Base-by-base conservation (phyloP, 2,113 vertebrate species). In the Forbesichthys papilliferus region DNA sequence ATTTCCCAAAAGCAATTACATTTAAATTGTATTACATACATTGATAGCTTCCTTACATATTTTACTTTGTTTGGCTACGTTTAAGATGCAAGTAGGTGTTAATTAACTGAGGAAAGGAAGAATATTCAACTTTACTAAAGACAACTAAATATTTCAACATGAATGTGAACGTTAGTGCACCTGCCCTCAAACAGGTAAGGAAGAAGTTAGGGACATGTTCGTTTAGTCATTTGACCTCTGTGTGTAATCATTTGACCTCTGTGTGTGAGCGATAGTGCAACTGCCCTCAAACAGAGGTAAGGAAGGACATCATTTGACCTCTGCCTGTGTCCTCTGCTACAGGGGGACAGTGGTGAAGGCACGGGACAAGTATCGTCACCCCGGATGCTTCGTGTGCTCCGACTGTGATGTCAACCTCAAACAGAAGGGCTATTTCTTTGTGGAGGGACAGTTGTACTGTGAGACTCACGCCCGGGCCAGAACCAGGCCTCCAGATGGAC, bases 271-370 rank as follows among this genome's bases (percentile, higher is more conserved):
- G 48, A 3, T 9, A 10, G 48, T 52, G 49, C 49, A 52, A 1
- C 49, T 4, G 11, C 6, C 49, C 49, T 52, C 4, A 42, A 42
- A 42, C 7, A 6, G 36, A 42, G 36, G 36, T 6, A 52, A 52
- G 49, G 49, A 52, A 11, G 49, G 9, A 10, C 11, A 14, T 33
- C 1, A 4, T 18, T 36, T 61, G 54, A 10, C 48, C 11, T 14
- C 13, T 78, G 5, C 73, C 6, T 66, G 33, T 66, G 5, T 57
- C 9, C 58, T 48, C 11, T 58, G 51, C 58, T 68, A 6, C 63
- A 99, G 98, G 1, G 97, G 98, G 70, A 94, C 95, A 0, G 96
- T 99, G 7, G 97, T 99, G 81, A 99, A 98, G 81, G 98, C 96
- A 0, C 93, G 94, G 49, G 98, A 99, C 46, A 98, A 96, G 69